phyloP scores from a whole-genome alignment of 37 sponge, comb jelly and placozoan genomes.

The Cladorhizidae sp. region DNA sequence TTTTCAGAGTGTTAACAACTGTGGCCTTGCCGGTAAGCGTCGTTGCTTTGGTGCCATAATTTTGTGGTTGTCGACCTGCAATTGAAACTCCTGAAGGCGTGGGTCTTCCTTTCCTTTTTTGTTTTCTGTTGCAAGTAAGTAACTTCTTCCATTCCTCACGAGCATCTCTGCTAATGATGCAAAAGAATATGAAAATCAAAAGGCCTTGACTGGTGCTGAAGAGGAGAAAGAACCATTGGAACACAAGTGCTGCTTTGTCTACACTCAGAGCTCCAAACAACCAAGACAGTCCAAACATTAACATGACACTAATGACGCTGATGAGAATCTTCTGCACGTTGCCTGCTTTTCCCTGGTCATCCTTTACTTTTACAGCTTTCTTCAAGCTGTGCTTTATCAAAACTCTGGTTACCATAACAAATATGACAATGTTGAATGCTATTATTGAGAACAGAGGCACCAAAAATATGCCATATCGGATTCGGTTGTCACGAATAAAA shows the following conservation, averaged over 20 bases:
- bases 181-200: slow-evolving; percentile 66
- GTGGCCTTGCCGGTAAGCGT: not conserved
- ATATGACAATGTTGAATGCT: slow-evolving; percentile 52
- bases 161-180: slow-evolving; percentile 32
- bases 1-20: not conserved
- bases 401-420: slow-evolving; percentile 28
- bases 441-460: slow-evolving; percentile 43
- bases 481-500: slow-evolving; percentile 42
- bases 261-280: slow-evolving; percentile 60
- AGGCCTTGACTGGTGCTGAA: slow-evolving; percentile 52
- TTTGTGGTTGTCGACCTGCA: not conserved
- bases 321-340: slow-evolving; percentile 20
- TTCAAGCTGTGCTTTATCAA: slow-evolving; percentile 30
- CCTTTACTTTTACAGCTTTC: not conserved
- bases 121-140: slow-evolving; percentile 8
- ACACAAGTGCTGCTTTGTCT: slow-evolving; percentile 12
- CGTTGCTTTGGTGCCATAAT: not conserved
- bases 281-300: slow-evolving; percentile 61
- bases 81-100: not conserved
- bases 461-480: slow-evolving; percentile 53
- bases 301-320: slow-evolving; percentile 38
- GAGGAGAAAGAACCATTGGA: slow-evolving; percentile 57
- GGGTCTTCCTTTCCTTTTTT: not conserved
- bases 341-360: not conserved
- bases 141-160: slow-evolving; percentile 55